These are phyloP conservation scores for Notechis scutatus DNA, from an alignment of 2,113 vertebrate genomes.

Conservation along the genomic window DNA sequence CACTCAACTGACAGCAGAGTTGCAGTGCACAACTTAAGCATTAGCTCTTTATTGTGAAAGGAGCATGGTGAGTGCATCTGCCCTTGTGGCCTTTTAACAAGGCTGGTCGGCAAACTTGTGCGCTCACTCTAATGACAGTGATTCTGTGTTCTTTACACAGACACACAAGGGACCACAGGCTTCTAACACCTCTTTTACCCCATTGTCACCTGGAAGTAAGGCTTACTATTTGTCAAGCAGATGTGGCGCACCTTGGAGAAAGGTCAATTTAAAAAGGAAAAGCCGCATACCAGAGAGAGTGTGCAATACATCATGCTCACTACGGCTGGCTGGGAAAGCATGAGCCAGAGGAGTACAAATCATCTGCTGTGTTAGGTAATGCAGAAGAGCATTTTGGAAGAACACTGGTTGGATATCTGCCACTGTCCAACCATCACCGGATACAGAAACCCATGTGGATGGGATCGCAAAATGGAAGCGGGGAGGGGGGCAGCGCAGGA, in stretches of 20 bases:
- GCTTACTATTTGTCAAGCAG: background rate
- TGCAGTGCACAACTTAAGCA: background rate
- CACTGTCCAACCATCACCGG: slow-evolving; percentile 3
- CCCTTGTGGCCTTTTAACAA: background rate
- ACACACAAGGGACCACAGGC: background rate
- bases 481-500: too few species aligned
- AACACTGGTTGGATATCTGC: slow-evolving; percentile 13
- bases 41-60: background rate
- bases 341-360: background rate
- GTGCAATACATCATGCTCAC: background rate
- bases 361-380: slow-evolving; percentile 17
- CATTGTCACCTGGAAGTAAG: background rate
- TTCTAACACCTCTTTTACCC: background rate
- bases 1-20: background rate
- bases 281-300: background rate
- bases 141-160: background rate
- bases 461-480: background rate
- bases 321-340: background rate
- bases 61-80: background rate
- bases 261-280: background rate
- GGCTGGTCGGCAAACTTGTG: background rate
- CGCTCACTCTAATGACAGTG: background rate
- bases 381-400: background rate
- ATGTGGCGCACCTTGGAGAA: background rate
- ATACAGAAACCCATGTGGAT: background rate